These are phyloP conservation scores for Piliocolobus tephrosceles DNA, from an alignment of 2,113 vertebrate genomes.

Conservation along the genomic window DNA sequence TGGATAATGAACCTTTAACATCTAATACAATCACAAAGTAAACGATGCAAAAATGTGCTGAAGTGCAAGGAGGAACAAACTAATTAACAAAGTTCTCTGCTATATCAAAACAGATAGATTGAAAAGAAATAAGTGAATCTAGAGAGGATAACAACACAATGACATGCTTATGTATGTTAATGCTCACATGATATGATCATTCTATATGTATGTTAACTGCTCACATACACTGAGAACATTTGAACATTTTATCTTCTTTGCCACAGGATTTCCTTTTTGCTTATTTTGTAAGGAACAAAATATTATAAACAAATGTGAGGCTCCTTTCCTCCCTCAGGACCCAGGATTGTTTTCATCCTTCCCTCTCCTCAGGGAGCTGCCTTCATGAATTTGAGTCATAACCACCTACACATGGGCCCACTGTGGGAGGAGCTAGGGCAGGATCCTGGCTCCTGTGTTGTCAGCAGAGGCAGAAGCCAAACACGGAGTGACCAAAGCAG, in stretches of 20 bases:
- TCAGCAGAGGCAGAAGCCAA: not conserved
- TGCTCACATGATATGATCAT: too few relatives aligned
- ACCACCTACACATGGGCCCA: too few relatives aligned
- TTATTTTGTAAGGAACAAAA: constrained; percentile 30
- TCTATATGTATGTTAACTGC: too few relatives aligned
- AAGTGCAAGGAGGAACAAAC: not conserved
- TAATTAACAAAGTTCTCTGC: not conserved
- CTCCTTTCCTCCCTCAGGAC: not conserved
- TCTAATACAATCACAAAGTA: not conserved
- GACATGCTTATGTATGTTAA: not conserved
- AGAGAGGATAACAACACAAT: not conserved
- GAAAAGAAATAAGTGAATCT: not conserved
- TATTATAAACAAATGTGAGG: not conserved
- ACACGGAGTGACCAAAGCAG: not conserved
- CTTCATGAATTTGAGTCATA: not conserved
- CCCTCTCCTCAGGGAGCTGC: not conserved
- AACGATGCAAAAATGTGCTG: not conserved
- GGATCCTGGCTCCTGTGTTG: not conserved
- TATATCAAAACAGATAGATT: not conserved
- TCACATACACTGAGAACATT: not conserved
- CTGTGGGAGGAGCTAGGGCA: not conserved
- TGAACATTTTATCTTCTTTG: not conserved
- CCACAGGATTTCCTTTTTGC: not conserved
- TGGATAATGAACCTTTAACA: not conserved
- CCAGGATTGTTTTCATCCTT: not conserved